These are phyloP conservation scores for Epinephelus fuscoguttatus DNA, from an alignment of 2,113 vertebrate genomes.

Conservation along the genomic window DNA sequence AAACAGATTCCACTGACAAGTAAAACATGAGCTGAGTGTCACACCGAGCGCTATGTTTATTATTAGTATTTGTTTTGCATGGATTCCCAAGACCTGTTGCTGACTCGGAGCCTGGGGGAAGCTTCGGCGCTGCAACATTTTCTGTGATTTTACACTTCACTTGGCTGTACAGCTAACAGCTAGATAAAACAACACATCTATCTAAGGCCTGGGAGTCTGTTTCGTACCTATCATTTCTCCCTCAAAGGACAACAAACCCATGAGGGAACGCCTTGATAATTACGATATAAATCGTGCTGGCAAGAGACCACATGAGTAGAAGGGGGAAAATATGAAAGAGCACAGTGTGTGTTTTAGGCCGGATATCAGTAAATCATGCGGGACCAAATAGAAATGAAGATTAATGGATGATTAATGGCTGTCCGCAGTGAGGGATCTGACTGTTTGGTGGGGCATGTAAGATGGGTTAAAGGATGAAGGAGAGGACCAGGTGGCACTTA, in stretches of 20 bases:
- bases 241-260: constrained; percentile 65
- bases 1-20: constrained; percentile 31
- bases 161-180: constrained; percentile 65
- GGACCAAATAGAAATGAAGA: constrained; percentile 63
- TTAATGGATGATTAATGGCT: constrained; percentile 68
- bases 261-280: constrained; percentile 66
- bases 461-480: constrained; percentile 60
- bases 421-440: constrained; percentile 50
- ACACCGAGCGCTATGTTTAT: constrained; percentile 47
- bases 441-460: constrained; percentile 53
- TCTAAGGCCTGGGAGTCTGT: constrained; percentile 49
- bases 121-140: constrained; percentile 39
- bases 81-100: constrained; percentile 68
- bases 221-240: constrained; percentile 60
- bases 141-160: constrained; percentile 71
- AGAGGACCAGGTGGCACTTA: constrained; percentile 60
- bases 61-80: constrained; percentile 68
- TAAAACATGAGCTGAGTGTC: constrained; percentile 37
- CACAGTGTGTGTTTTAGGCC: constrained; percentile 33
- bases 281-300: constrained; percentile 55
- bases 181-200: constrained; percentile 72
- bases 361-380: constrained; percentile 35
- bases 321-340: constrained; percentile 1
- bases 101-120: constrained; percentile 42
- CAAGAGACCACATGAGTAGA: constrained; percentile 20